Conservation (phyloP, 2,797 vertebrate genomes). For the Ctenopoma kingsleyae region DNA sequence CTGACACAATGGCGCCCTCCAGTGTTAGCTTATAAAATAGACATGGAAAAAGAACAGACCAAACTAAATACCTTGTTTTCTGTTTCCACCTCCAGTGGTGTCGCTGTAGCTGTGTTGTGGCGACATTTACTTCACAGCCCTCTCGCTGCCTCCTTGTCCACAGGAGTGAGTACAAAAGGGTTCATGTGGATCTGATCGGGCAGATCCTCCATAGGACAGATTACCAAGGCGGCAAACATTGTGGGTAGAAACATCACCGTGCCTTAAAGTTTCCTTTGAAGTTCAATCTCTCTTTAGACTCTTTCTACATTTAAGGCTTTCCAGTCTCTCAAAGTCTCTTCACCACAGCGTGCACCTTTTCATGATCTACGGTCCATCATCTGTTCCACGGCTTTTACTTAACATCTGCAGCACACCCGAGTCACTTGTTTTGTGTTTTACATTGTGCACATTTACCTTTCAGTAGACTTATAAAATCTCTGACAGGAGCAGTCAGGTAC, state of each 20-base stretch:
- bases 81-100: constrained; percentile 32
- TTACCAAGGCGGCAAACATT: constrained; percentile 37
- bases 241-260: constrained; percentile 49
- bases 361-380: constrained; percentile 21
- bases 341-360: constrained; percentile 29
- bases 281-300: constrained; percentile 27
- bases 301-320: constrained; percentile 66
- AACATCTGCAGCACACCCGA: constrained; percentile 15
- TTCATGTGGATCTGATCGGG: constrained; percentile 51
- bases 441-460: constrained; percentile 74
- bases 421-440: constrained; percentile 49
- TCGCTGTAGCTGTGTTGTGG: constrained; percentile 34
- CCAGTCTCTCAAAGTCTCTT: constrained; percentile 30
- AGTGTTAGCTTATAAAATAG: constrained; percentile 82
- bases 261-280: constrained; percentile 51
- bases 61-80: constrained; percentile 49
- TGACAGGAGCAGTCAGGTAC: constrained; percentile 33
- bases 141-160: constrained; percentile 43
- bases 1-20: constrained; percentile 72
- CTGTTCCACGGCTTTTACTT: constrained; percentile 24
- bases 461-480: constrained; percentile 60
- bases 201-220: constrained; percentile 54
- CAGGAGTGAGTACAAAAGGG: constrained; percentile 66
- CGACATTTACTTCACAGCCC: constrained; percentile 35
- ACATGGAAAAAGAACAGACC: constrained; percentile 70